Evolutionary conservation across 2,797 vertebrate genomes (phyloP).

Genomic region (Anguilla marmorata): DNA sequence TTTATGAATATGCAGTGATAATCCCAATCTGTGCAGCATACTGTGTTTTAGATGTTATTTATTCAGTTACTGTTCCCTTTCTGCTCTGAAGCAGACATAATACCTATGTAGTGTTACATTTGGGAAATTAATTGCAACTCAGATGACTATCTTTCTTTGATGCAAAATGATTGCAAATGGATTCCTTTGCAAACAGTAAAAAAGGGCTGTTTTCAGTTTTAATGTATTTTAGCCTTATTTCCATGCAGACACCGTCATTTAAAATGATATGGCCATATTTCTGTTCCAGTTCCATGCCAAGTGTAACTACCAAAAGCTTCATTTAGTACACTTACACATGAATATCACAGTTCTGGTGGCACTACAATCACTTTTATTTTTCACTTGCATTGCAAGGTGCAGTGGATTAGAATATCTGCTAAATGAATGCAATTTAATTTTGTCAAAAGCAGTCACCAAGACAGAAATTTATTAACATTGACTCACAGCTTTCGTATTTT

Average conservation of each 20-base stretch:
- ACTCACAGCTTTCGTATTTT: too few species aligned
- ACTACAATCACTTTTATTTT: too few species aligned
- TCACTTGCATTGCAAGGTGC: too few species aligned
- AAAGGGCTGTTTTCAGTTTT: too few species aligned
- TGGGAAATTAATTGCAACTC: neutral
- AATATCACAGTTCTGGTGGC: too few species aligned
- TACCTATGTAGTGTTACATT: neutral
- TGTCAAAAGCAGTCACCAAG: too few species aligned
- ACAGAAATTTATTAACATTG: too few species aligned
- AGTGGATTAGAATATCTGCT: too few species aligned
- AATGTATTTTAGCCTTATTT: neutral
- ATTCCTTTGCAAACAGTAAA: too few species aligned
- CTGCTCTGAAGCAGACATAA: neutral
- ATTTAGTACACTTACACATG: too few species aligned
- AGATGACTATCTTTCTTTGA: neutral
- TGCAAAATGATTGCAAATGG: too few species aligned
- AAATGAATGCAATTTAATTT: too few species aligned
- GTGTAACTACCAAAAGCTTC: neutral
- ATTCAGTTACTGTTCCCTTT: neutral
- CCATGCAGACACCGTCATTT: neutral
- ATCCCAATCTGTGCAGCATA: neutral
- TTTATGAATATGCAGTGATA: neutral
- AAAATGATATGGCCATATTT: neutral
- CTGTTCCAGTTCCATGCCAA: neutral
- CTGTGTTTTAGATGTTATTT: neutral